A percentile compares a stretch with the other conserved stretches of the same genome.
Conservation (phyloP, 2,797 vertebrate genomes). For the Cynodonichthys magdalenae region DNA sequence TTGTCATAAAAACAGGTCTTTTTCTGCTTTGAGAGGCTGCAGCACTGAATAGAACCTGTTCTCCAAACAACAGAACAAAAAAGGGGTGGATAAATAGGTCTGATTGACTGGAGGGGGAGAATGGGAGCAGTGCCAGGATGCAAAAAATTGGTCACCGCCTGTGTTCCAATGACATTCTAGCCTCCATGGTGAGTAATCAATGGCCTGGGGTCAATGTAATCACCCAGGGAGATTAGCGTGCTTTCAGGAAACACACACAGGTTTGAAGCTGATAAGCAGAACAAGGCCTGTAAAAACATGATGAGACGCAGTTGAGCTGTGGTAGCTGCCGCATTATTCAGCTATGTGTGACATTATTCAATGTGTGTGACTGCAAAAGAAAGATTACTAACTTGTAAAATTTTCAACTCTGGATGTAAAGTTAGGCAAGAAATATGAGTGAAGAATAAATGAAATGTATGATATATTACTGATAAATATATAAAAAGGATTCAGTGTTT, state of each 20-base stretch:
- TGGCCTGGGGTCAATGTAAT: conserved; percentile 76
- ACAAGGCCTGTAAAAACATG: conserved; percentile 55
- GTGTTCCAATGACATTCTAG: conserved; percentile 59
- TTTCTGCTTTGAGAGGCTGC: conserved; percentile 22
- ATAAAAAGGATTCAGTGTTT: conserved; percentile 1
- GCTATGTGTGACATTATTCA: not conserved
- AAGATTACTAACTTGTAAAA: conserved; percentile 30
- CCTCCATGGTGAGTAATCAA: conserved; percentile 66
- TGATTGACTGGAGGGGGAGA: conserved; percentile 27
- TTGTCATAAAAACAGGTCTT: conserved; percentile 29
- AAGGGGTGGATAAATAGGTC: conserved; percentile 22
- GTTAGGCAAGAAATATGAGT: conserved; percentile 32
- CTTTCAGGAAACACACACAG: conserved; percentile 62
- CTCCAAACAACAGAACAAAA: conserved; percentile 31
- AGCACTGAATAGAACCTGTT: conserved; percentile 39
- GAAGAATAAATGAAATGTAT: conserved; percentile 12
- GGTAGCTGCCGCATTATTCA: conserved; percentile 10
- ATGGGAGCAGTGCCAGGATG: conserved; percentile 39
- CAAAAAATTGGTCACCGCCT: conserved; percentile 50
- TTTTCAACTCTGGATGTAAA: conserved; percentile 11
- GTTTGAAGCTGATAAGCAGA: conserved; percentile 61
- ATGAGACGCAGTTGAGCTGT: conserved; percentile 50
- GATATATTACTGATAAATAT: conserved; percentile 12
- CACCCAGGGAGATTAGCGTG: conserved; percentile 68
- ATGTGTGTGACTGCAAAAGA: conserved; percentile 24